Evolutionary conservation across 1,140 invertebrate species (phyloP).

Genomic region (Drosophila bipectinata): DNA sequence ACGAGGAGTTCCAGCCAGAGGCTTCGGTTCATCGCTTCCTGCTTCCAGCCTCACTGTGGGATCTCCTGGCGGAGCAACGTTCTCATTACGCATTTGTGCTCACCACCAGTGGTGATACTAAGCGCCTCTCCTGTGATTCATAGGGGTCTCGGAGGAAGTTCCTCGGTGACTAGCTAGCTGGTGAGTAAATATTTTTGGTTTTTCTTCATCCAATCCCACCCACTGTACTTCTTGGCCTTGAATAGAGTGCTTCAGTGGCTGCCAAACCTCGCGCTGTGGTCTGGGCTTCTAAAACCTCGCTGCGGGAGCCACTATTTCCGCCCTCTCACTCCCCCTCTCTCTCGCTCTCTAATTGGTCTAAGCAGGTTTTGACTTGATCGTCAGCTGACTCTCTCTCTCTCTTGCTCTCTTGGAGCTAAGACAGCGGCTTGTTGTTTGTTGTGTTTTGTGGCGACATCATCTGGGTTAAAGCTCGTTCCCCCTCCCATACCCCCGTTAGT

Average conservation of each 20-base stretch:
- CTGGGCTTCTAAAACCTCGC: background rate
- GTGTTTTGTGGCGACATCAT: background rate
- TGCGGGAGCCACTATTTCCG: background rate
- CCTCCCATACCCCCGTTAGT: background rate
- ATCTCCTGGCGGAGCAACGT: constrained; percentile 50
- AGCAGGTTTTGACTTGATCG: constrained; percentile 22
- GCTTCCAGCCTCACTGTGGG: constrained; percentile 51
- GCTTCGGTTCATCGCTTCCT: constrained; percentile 32
- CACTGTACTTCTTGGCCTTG: constrained; percentile 9
- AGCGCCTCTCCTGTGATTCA: constrained; percentile 59
- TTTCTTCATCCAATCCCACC: background rate
- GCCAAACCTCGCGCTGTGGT: background rate
- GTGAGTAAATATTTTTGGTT: background rate
- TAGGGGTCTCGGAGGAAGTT: background rate
- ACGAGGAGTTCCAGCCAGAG: constrained; percentile 58
- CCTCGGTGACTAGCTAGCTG: background rate
- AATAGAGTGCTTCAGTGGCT: background rate
- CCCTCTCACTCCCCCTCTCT: too few relatives aligned
- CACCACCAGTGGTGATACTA: constrained; percentile 62
- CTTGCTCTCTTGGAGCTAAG: constrained; percentile 9
- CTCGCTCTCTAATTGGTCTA: background rate
- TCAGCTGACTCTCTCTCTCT: constrained; percentile 9
- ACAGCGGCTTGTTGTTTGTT: constrained; percentile 17
- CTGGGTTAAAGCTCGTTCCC: constrained; percentile 28
- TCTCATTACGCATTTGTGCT: constrained; percentile 68